Evolutionary conservation across 2,797 vertebrate genomes (phyloP).

Genomic region (Chaetophractus vellerosus): DNA sequence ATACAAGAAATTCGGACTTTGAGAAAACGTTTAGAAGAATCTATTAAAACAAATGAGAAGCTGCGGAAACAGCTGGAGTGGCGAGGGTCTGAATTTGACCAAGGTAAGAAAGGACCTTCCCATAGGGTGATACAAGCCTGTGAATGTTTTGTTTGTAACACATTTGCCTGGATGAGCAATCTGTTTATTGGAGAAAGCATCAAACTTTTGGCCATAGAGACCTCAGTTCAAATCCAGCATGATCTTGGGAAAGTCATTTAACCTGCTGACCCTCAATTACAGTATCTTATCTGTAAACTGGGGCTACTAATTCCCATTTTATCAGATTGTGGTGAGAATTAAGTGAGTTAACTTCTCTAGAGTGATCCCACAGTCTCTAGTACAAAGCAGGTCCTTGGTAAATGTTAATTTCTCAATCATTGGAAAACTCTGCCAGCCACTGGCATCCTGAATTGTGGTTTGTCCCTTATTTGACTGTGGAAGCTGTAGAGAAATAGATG

Average conservation of each 20-base stretch:
- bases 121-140: accelerated
- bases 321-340: neutral
- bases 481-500: neutral
- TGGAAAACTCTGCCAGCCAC: neutral
- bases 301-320: neutral
- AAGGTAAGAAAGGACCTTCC: conserved; percentile 89
- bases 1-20: conserved; percentile 96
- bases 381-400: neutral
- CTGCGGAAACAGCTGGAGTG: conserved; percentile 95
- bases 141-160: accelerated
- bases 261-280: neutral
- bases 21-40: conserved; percentile 95
- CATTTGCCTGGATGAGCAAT: neutral
- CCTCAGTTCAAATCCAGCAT: neutral
- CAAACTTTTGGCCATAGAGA: neutral
- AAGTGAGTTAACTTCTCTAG: neutral
- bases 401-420: neutral
- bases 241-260: neutral
- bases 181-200: neutral
- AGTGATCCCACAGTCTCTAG: neutral
- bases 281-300: neutral
- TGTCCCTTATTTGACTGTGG: neutral
- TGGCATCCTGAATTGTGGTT: neutral
- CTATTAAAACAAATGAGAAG: conserved; percentile 95
- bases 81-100: conserved; percentile 92